Percentiles rank a stretch among this genome's conserved stretches.
phyloP scores from a whole-genome alignment of 2,888 invertebrate species.

The Dorcus hopei region DNA sequence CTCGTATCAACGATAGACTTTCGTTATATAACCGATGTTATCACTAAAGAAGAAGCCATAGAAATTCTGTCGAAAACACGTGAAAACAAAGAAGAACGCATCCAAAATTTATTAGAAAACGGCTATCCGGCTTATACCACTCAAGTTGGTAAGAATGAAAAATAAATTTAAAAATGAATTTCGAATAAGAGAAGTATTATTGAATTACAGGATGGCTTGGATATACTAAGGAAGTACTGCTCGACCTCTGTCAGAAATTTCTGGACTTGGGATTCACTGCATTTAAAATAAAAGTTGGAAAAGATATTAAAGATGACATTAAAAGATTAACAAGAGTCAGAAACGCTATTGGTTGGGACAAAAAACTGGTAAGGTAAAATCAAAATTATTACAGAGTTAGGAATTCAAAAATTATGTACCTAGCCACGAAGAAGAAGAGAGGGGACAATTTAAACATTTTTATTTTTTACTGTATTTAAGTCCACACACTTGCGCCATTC shows the following conservation, averaged over 20 bases:
- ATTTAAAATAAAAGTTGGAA: constrained; percentile 91
- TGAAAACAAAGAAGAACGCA: constrained; percentile 59
- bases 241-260: constrained; percentile 67
- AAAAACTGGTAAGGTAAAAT: constrained; percentile 59
- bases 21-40: constrained; percentile 75
- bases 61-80: constrained; percentile 61
- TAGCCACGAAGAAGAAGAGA: too few species aligned
- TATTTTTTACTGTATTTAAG: too few species aligned
- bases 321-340: constrained; percentile 71
- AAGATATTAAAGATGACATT: constrained; percentile 71
- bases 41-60: constrained; percentile 80
- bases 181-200: not conserved
- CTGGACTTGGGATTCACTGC: constrained; percentile 72
- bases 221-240: constrained; percentile 74
- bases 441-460: too few species aligned
- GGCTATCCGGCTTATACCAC: constrained; percentile 90
- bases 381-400: not conserved
- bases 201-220: constrained; percentile 74
- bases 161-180: not conserved
- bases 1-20: constrained; percentile 86
- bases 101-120: constrained; percentile 57
- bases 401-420: too few species aligned
- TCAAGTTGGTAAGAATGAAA: constrained; percentile 61
- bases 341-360: constrained; percentile 71
- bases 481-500: too few species aligned